A percentile compares a stretch with the other conserved stretches of the same genome.
Conservation (phyloP, 2,113 vertebrate species). For the Coryphaenoides rupestris region DNA sequence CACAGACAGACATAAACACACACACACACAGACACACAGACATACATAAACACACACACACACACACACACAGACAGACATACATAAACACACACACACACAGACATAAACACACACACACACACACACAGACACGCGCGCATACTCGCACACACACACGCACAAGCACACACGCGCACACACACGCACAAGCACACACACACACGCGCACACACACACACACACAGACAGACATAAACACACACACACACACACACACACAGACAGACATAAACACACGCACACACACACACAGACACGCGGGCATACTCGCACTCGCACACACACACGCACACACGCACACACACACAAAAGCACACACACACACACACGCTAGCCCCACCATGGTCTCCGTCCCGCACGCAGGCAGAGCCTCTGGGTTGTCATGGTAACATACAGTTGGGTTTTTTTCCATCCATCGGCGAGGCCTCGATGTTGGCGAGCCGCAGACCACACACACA, state of each 20-base stretch:
- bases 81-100: too few species aligned
- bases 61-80: too few species aligned
- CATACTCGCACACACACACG: too few species aligned
- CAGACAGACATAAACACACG: constrained; percentile 78
- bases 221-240: constrained; percentile 73
- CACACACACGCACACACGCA: constrained; percentile 21
- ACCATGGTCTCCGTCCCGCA: constrained; percentile 80
- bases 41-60: constrained; percentile 36
- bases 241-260: constrained; percentile 81
- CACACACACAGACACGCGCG: constrained; percentile 74
- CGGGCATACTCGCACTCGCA: constrained; percentile 52
- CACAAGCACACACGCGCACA: too few species aligned
- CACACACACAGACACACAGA: constrained; percentile 12
- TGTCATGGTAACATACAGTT: constrained; percentile 87
- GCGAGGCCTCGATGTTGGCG: constrained; percentile 80
- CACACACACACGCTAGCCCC: constrained; percentile 76
- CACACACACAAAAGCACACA: constrained; percentile 36
- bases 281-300: too few species aligned
- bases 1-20: constrained; percentile 56
- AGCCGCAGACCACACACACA: constrained; percentile 40
- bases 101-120: too few species aligned
- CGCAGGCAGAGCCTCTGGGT: constrained; percentile 82
- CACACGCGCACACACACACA: too few species aligned
- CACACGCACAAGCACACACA: too few species aligned
- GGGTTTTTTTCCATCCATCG: constrained; percentile 58